Percentiles rank a stretch among this genome's conserved stretches.
These are phyloP conservation scores for Belonocnema kinseyi DNA, from an alignment of 1,140 invertebrate genomes.

Conservation along the genomic window DNA sequence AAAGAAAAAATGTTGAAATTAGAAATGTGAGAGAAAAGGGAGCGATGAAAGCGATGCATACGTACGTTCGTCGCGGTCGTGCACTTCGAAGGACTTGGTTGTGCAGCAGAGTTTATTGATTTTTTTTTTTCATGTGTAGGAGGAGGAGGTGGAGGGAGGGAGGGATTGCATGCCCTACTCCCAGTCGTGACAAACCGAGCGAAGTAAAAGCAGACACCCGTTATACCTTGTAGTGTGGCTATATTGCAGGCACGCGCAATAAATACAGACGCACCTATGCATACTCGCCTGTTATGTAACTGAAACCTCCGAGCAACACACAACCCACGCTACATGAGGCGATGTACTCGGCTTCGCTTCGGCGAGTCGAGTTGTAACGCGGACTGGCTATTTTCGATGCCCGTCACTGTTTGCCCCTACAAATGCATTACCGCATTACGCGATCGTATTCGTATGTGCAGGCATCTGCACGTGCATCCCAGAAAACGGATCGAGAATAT, in stretches of 20 bases:
- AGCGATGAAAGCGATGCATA: conserved; percentile 30
- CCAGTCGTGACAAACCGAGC: conserved; percentile 33
- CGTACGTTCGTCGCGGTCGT: neutral
- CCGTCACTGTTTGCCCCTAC: neutral
- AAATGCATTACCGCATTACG: conserved; percentile 27
- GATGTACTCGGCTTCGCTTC: conserved; percentile 4
- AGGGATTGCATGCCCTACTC: conserved; percentile 49
- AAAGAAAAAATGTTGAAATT: neutral
- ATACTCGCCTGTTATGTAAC: conserved; percentile 20
- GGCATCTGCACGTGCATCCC: conserved; percentile 10
- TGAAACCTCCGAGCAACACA: conserved; percentile 20
- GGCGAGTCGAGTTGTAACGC: neutral
- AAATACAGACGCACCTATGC: conserved; percentile 17
- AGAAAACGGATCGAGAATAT: neutral
- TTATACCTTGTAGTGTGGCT: conserved; percentile 5
- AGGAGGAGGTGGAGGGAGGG: conserved; percentile 46
- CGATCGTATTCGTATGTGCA: neutral
- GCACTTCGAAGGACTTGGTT: conserved; percentile 37
- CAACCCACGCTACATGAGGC: conserved; percentile 21
- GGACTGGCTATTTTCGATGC: conserved; percentile 22
- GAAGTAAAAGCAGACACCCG: conserved; percentile 31
- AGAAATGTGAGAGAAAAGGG: conserved; percentile 30
- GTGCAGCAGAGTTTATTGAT: conserved; percentile 48
- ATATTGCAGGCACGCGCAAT: conserved; percentile 11
- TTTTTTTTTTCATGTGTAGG: conserved; percentile 44